phyloP scores from a whole-genome alignment of 1,140 invertebrate genomes.

The Vanessa atalanta region DNA sequence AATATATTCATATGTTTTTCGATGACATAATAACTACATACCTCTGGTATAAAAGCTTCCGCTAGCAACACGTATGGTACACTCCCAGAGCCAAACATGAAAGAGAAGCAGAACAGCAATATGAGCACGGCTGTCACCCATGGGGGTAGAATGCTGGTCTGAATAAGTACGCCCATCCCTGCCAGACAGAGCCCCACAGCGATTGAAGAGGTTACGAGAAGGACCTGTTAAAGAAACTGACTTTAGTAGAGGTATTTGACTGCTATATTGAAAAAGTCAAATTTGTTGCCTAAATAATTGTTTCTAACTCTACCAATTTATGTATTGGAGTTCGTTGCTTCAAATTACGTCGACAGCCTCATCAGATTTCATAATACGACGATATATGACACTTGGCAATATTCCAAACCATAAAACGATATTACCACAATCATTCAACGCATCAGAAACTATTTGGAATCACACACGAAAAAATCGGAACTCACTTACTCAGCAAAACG shows the following conservation, averaged over 20 bases:
- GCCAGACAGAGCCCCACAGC: slow-evolving; percentile 52
- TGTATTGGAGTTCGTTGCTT: no score
- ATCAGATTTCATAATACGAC: no score
- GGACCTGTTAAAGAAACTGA: slow-evolving; percentile 50
- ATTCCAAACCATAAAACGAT: no score
- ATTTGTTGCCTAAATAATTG: no score
- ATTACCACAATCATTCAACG: no score
- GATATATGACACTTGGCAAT: no score
- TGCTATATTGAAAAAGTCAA: no score
- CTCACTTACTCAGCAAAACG: neutral
- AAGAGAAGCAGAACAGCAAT: slow-evolving; percentile 63
- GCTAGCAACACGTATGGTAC: slow-evolving; percentile 70
- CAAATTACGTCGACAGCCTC: no score
- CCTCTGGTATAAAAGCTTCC: slow-evolving; percentile 68
- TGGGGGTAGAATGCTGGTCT: slow-evolving; percentile 48
- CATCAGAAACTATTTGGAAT: neutral
- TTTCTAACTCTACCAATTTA: no score
- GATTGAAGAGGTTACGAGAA: slow-evolving; percentile 55
- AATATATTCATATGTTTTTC: no score
- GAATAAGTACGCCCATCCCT: slow-evolving; percentile 56
- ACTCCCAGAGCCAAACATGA: slow-evolving; percentile 66
- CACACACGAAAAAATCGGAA: no score
- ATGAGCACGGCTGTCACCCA: slow-evolving; percentile 64
- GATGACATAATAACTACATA: slow-evolving; percentile 33
- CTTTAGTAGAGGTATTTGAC: no score